Conservation (phyloP, 2,797 vertebrate species). For the Aotus griseimembra region DNA sequence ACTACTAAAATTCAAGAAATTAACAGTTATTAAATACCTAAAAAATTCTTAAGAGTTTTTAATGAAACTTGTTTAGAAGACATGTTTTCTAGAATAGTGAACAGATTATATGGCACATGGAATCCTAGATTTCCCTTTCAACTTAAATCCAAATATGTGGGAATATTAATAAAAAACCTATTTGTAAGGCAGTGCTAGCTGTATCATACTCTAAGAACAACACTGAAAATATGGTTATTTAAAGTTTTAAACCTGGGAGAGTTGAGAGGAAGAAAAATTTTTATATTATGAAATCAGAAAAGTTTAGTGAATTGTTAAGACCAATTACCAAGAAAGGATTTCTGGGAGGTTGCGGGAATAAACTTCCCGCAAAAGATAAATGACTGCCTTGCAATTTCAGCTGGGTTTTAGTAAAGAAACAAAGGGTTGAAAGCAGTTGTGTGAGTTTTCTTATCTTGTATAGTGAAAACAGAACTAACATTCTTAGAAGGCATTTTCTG, state of each 20-base stretch:
- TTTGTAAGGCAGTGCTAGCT: background rate
- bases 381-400: slow-evolving; percentile 53
- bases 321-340: slow-evolving; percentile 19
- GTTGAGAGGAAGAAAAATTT: background rate
- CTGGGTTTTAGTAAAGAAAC: slow-evolving; percentile 41
- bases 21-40: background rate
- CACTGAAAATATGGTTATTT: slow-evolving; percentile 14
- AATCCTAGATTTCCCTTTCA: slow-evolving; percentile 35
- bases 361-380: slow-evolving; percentile 22
- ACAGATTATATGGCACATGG: background rate
- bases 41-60: slow-evolving; percentile 5
- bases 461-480: background rate
- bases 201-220: background rate
- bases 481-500: slow-evolving; percentile 14
- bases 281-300: slow-evolving; percentile 34
- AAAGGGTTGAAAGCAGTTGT: slow-evolving; percentile 60
- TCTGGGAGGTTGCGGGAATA: background rate
- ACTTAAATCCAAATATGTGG: background rate
- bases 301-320: slow-evolving; percentile 27
- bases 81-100: background rate
- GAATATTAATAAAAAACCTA: background rate
- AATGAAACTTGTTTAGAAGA: background rate
- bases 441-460: background rate
- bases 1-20: slow-evolving; percentile 1
- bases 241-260: background rate